Evolutionary conservation across 2,113 vertebrate genomes (phyloP).

Genomic region (Pantherophis guttatus): DNA sequence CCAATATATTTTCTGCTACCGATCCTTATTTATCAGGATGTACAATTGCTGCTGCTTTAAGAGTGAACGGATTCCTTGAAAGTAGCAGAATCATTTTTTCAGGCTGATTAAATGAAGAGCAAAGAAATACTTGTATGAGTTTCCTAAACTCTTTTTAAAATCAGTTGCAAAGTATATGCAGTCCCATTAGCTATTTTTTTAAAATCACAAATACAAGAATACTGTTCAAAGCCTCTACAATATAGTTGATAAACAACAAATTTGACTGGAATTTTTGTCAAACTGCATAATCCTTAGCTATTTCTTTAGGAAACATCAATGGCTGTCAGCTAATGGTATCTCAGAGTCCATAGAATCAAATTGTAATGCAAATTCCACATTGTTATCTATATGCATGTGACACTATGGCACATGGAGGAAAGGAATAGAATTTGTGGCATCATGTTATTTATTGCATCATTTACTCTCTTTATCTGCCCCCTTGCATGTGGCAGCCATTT

Average conservation of each 20-base stretch:
- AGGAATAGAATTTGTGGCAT: neutral
- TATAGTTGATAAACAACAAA: neutral
- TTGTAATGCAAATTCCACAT: neutral
- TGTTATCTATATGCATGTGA: neutral
- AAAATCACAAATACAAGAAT: neutral
- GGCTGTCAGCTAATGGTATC: neutral
- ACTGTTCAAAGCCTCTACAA: neutral
- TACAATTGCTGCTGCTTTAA: neutral
- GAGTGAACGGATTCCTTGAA: neutral
- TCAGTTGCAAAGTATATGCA: neutral
- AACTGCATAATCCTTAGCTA: neutral
- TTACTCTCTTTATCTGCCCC: neutral
- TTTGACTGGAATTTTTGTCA: neutral
- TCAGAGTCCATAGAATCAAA: neutral
- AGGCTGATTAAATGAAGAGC: neutral
- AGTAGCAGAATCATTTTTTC: neutral
- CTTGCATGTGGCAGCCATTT: neutral
- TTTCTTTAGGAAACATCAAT: neutral
- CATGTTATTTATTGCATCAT: neutral
- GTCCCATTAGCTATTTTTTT: neutral
- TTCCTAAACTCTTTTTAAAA: neutral
- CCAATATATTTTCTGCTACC: conserved; percentile 31
- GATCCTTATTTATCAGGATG: neutral
- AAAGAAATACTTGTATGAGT: neutral
- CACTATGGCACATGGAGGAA: neutral